Conservation (phyloP, 2,888 invertebrate species). For the Clepsis dumicolana region DNA sequence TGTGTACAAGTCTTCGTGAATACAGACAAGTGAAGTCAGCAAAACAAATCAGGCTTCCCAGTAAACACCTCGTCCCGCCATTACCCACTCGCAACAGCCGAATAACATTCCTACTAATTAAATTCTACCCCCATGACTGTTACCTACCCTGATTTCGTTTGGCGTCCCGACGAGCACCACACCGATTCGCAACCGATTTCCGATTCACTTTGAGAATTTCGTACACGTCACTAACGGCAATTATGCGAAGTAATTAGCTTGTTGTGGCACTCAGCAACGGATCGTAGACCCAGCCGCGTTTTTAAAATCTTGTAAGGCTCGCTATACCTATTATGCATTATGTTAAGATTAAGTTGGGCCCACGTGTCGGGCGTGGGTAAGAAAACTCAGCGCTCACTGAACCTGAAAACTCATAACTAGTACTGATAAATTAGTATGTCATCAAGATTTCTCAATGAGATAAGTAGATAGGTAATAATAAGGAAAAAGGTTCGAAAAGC, state of each 20-base stretch:
- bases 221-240: constrained; percentile 21
- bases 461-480: neutral
- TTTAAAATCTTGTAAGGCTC: no score
- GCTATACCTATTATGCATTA: no score
- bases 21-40: neutral
- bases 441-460: no score
- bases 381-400: no score
- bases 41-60: neutral
- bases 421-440: no score
- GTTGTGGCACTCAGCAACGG: neutral
- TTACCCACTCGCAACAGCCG: constrained; percentile 4
- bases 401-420: no score
- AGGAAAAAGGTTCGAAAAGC: constrained; percentile 10
- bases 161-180: constrained; percentile 45
- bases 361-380: no score
- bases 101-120: constrained; percentile 53
- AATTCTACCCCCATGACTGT: constrained; percentile 52
- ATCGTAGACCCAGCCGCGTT: no score
- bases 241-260: constrained; percentile 17
- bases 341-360: no score
- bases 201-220: constrained; percentile 64
- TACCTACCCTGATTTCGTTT: constrained; percentile 48
- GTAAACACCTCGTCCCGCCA: neutral
- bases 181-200: constrained; percentile 54
- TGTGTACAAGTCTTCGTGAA: no score